Evolutionary conservation across 2,113 vertebrate species (phyloP), one percentile per base, ranked within the genome.

Genomic region (Panurus biarmicus): DNA sequence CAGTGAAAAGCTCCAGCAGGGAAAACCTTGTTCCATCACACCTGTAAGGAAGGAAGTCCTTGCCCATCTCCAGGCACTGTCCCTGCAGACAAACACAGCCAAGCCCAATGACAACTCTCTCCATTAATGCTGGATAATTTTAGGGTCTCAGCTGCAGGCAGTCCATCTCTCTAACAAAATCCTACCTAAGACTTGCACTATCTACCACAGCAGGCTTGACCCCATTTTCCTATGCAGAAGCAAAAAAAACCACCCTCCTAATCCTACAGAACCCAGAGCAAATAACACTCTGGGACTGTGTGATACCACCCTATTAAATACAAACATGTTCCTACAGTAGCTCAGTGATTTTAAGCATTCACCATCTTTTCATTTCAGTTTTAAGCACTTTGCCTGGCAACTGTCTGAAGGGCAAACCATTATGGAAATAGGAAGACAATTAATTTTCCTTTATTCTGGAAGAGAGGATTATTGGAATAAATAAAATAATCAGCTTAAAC

Each of bases 401-500:
- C 93, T 90, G 92, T 92, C 95, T 82, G 93, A 97, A 97, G 95
- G 95, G 94, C 91, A 92, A 93, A 93, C 45, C 71, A 33, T 90
- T 92, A 92, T 78, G 58, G 64, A 91, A 95, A 93, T 47, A 84
- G 82, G 61, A 89, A 89, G 91, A 92, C 91, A 95, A 96, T 93
- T 96, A 88, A 94, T 95, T 95, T 93, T 87, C 80, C 45, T 96
- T 94, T 94, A 77, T 95, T 91, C 88, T 90, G 61, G 60, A 88
- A 82, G 94, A 90, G 83, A 90, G 76, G 95, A 97, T 97, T 96
- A 97, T 90, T 87, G 73, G 83, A 92, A 96, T 95, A 96, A 97
- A 97, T 94, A 96, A 96, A 97, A 95, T 89, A 96, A 97, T 96
- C 97, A 95, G 96, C 97, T 97, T 97, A 95, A 92, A 92, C 62